Percentiles rank a stretch among this genome's conserved stretches.
Conservation (phyloP, 2,797 vertebrate genomes). For the Urocyon cinereoargenteus region DNA sequence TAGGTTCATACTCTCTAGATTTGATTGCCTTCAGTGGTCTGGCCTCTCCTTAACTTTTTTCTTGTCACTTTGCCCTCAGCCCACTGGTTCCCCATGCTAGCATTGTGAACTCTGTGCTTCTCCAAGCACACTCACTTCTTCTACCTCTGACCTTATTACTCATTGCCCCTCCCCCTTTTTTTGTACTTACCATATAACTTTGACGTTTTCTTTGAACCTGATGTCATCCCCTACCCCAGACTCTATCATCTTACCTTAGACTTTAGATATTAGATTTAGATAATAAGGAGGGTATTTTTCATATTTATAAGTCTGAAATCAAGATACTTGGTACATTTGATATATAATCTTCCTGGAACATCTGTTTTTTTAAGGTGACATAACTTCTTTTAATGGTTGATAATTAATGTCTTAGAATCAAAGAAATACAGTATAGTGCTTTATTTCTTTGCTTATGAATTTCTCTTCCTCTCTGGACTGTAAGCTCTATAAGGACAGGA, state of each 20-base stretch:
- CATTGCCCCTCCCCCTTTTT: not conserved
- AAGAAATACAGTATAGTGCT: constrained; percentile 25
- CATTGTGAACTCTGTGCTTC: not conserved
- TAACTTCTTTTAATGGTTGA: not conserved
- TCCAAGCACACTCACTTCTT: not conserved
- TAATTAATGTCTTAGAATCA: constrained; percentile 28
- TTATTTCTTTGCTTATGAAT: constrained; percentile 30
- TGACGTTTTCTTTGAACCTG: not conserved
- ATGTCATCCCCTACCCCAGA: not conserved
- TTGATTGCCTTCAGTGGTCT: not conserved
- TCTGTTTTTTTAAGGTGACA: not conserved
- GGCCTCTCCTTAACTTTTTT: not conserved
- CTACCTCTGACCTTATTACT: not conserved
- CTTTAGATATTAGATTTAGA: not conserved
- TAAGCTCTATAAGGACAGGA: not conserved
- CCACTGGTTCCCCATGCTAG: not conserved
- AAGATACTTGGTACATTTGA: not conserved
- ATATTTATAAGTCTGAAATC: not conserved
- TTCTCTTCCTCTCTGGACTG: not conserved
- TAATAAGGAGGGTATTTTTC: not conserved
- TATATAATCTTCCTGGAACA: not conserved
- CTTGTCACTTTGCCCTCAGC: not conserved
- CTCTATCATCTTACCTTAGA: not conserved
- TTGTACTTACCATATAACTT: not conserved
- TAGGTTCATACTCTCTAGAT: not conserved